phyloP scores from a whole-genome alignment of 2,888 invertebrate genomes.

The Urechis unicinctus region DNA sequence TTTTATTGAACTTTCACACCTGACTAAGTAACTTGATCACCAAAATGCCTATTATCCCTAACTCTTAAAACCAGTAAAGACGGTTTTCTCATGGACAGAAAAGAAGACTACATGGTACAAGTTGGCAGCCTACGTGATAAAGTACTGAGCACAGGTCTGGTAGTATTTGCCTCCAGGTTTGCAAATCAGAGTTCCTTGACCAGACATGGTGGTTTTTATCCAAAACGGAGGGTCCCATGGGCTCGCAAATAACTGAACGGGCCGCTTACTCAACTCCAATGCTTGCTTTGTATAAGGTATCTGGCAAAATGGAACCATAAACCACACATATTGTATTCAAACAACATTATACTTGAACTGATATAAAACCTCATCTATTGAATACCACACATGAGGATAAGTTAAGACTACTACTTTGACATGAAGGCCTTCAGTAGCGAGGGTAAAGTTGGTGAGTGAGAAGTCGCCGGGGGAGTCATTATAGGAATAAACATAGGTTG shows the following conservation, averaged over 20 bases:
- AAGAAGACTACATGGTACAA: too few species aligned
- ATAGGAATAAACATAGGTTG: conserved; percentile 73
- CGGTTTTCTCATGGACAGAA: too few species aligned
- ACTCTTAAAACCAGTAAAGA: too few species aligned
- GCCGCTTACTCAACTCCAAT: conserved; percentile 26
- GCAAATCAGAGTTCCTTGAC: conserved; percentile 50
- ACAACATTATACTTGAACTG: too few species aligned
- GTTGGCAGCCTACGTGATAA: too few species aligned
- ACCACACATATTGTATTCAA: neutral
- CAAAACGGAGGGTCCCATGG: too few species aligned
- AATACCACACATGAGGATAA: neutral
- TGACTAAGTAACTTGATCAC: too few species aligned
- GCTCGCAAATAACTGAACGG: conserved; percentile 52
- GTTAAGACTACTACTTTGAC: conserved; percentile 44
- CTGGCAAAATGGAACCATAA: conserved; percentile 23
- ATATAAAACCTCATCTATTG: too few species aligned
- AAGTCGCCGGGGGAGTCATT: conserved; percentile 59
- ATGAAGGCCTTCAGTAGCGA: conserved; percentile 68
- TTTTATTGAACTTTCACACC: too few species aligned
- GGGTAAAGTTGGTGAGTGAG: conserved; percentile 59
- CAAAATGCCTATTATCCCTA: too few species aligned
- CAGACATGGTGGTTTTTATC: conserved; percentile 56
- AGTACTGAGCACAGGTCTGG: too few species aligned
- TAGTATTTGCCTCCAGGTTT: conserved; percentile 65
- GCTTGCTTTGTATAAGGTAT: conserved; percentile 50